phyloP scores from a whole-genome alignment of 2,113 vertebrate species.

The Prinia subflava region DNA sequence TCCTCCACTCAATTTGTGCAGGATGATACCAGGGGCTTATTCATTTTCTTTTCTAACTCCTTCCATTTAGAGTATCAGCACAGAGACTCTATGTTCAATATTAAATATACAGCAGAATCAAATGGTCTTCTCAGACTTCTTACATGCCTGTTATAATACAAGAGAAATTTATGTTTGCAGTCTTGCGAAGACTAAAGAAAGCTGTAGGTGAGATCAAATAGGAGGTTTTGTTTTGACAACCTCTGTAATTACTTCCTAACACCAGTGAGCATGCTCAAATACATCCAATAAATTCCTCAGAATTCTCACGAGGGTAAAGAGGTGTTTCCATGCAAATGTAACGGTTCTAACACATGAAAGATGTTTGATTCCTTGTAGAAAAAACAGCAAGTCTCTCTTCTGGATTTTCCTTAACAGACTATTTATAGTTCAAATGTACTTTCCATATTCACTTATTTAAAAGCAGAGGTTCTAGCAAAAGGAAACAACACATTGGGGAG shows the following conservation, averaged over 20 bases:
- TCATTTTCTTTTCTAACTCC: not conserved
- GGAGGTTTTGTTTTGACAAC: not conserved
- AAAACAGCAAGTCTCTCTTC: not conserved
- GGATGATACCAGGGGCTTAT: not conserved
- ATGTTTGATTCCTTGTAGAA: not conserved
- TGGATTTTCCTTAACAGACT: not conserved
- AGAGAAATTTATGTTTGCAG: not conserved
- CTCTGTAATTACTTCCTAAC: not conserved
- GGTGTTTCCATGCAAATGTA: not conserved
- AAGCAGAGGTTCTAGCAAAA: not conserved
- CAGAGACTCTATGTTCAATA: not conserved
- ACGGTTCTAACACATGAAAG: not conserved
- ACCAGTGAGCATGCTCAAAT: not conserved
- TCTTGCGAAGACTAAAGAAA: not conserved
- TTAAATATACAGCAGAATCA: not conserved
- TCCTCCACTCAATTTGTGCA: not conserved
- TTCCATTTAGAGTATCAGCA: not conserved
- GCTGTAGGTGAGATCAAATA: not conserved
- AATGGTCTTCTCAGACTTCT: not conserved
- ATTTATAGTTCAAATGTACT: constrained; percentile 3
- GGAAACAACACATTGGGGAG: not conserved
- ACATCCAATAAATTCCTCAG: not conserved
- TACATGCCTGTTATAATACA: not conserved
- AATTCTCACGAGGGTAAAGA: not conserved
- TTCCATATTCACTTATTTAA: not conserved